Base-by-base conservation (phyloP, 2,888 invertebrate species). In the Cheilosia vulpina region DNA sequence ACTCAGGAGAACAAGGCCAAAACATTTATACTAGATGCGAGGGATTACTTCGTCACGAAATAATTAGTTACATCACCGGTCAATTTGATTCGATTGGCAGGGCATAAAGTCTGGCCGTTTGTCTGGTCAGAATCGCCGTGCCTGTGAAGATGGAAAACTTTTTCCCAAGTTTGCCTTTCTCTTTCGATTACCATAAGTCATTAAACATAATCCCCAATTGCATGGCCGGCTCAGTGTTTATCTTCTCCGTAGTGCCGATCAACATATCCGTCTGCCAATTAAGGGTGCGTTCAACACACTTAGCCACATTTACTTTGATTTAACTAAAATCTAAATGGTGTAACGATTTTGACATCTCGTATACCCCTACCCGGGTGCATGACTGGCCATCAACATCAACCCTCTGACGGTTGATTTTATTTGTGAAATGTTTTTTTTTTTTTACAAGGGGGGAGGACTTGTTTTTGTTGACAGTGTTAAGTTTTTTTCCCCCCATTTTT, bases 41-140 rank as follows among this genome's bases (percentile, higher is more conserved):
- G 58, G 68, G 77, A 77, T 76, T 81, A 71, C 43, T 63, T 65
- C 76, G 63, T 81, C 80, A 69, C 75, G 69, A 63, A 58, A 58
- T 82, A 82, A 81, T 76, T 75, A 69, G 82, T 71, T 75, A 76
- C 81, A 82, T 81, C 71, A 58, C 63, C 75, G 65, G 53, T 60
- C 71, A 65, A 82, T 77, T 82, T 72, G 58, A 65, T 65, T 76
- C 53, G 69, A 76, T 69, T 58, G 58, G 45, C 52, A 63, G 38
- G 50, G 19, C 3, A 47, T 47, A 47, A n/a, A 31, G 55, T 38
- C 47, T 38, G 45, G 9, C 47, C n/a, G 2, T 15, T 53, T 2
- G 41, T 17, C 38, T 19, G 38, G 17, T 21, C 1, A 3, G 1
- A 5, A 19, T 7, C 19, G 63, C n/a, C 27, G 47, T 3, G 13